Percentiles rank a stretch among this genome's conserved stretches.
Conservation (phyloP, 2,797 vertebrate genomes). For the Spondyliosoma cantharus region DNA sequence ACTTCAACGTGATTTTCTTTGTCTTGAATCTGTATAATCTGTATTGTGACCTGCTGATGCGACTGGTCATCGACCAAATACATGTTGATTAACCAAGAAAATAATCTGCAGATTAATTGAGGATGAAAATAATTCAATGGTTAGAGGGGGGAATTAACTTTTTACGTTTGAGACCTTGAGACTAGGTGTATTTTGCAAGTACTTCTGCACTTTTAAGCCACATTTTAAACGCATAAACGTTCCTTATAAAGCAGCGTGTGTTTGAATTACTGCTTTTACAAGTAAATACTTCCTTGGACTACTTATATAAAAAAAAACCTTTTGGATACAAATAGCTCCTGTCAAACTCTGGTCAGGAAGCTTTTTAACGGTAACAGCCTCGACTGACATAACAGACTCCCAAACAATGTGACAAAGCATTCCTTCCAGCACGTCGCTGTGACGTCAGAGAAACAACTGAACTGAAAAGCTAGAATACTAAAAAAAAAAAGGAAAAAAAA, state of each 20-base stretch:
- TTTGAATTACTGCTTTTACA: too few relatives aligned
- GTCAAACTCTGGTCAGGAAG: conserved; percentile 6
- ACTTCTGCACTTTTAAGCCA: neutral
- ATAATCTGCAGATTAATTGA: neutral
- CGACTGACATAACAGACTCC: neutral
- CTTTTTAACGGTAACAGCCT: neutral
- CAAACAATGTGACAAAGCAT: neutral
- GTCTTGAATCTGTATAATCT: neutral
- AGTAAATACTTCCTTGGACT: too few relatives aligned
- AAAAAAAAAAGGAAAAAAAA: too few relatives aligned
- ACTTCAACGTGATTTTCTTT: neutral
- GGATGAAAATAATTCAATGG: neutral
- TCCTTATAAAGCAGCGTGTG: neutral
- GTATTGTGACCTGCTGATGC: neutral
- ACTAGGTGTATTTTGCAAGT: too few relatives aligned
- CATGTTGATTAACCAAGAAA: neutral
- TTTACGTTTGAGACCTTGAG: neutral
- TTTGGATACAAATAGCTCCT: neutral
- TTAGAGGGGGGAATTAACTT: too few relatives aligned
- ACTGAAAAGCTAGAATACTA: too few relatives aligned
- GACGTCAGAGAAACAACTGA: too few relatives aligned
- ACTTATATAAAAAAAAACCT: too few relatives aligned
- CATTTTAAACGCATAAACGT: too few relatives aligned
- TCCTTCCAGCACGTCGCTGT: too few relatives aligned
- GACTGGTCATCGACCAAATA: too few relatives aligned